phyloP scores from a whole-genome alignment of 2,888 invertebrate genomes.

The Idaea straminata region DNA sequence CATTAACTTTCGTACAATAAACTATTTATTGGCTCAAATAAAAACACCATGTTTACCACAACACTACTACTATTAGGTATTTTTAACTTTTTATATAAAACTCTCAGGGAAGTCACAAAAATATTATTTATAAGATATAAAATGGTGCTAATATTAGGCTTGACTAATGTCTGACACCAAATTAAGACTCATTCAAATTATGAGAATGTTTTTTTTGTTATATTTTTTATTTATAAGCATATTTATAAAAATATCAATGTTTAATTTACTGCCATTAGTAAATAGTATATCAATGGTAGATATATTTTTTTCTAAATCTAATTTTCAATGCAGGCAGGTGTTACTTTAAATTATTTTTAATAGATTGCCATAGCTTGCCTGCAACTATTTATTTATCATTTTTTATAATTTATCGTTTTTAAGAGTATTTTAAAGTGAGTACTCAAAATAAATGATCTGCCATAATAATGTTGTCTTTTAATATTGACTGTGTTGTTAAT shows the following conservation, averaged over 20 bases:
- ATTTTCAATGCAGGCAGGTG: conserved; percentile 74
- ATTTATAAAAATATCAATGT: conserved; percentile 73
- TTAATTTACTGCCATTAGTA: conserved; percentile 75
- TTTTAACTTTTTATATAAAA: conserved; percentile 78
- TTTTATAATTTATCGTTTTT: conserved; percentile 64
- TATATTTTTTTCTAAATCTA: conserved; percentile 54
- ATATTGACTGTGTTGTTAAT: conserved; percentile 73
- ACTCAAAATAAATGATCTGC: conserved; percentile 79
- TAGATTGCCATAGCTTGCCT: conserved; percentile 79
- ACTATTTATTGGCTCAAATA: conserved; percentile 75
- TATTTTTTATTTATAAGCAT: conserved; percentile 77
- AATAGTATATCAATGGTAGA: conserved; percentile 62
- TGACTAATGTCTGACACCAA: conserved; percentile 79
- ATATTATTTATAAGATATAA: conserved; percentile 73
- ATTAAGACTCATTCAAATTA: conserved; percentile 74
- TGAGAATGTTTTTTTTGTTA: conserved; percentile 75
- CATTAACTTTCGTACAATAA: conserved; percentile 71
- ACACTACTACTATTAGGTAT: conserved; percentile 77
- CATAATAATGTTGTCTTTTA: conserved; percentile 73
- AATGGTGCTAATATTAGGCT: conserved; percentile 79
- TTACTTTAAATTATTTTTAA: conserved; percentile 69
- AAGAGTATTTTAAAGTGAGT: conserved; percentile 72
- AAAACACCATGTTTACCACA: conserved; percentile 62
- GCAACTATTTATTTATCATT: conserved; percentile 77
- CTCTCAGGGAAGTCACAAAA: conserved; percentile 78